Base-by-base conservation (phyloP, 1,140 invertebrate genomes). In the Heliothis virescens region DNA sequence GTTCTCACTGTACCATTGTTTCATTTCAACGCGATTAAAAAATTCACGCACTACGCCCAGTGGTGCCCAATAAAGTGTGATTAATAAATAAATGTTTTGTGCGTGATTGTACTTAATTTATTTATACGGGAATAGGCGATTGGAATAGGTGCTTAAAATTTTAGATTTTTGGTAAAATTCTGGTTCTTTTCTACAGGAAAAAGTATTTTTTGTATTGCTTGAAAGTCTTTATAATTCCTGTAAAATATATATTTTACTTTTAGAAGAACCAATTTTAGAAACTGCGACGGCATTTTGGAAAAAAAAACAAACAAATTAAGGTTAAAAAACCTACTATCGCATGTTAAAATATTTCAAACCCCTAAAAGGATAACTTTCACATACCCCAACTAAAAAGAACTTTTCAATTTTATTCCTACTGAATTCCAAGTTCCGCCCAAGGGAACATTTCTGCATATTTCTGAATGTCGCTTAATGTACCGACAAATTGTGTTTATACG, bases 1-100 rank as follows among this genome's bases (percentile, higher is more conserved):
- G 26, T 18, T 47, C 34, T 47, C 57, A 53, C 47, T 11, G 15
- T 29, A 73, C 55, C 72, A 60, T 60, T 74, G 72, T 74, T 60
- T 74, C 72, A 74, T 74, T 55, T 74, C 72, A 55, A 26, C 50
- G 55, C 53, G 53, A 74, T 74, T 74, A 47, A 74, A 74, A 74
- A 74, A 74, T 74, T 74, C 72, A 74, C 72, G 55, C 72, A 60
- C 15, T 41, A n/a, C 18, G n/a, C 34, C 9, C 21, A 18, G 47
- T 7, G 4, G 55, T 12, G 71, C 29, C 59, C 21, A 41, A 50
- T 72, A 55, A 62, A 65, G 73, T 34, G 18, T 63, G 60, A 48
- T 63, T 53, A 76, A 53, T 63, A 76, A 76, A 63, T 63, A 75
- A 75, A 63, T 52, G 52, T 76, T 75, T 52, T 60, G 73, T 63